Percentiles rank a stretch among this genome's conserved stretches.
phyloP scores from a whole-genome alignment of 2,113 vertebrate species.

The Corythaixoides concolor region DNA sequence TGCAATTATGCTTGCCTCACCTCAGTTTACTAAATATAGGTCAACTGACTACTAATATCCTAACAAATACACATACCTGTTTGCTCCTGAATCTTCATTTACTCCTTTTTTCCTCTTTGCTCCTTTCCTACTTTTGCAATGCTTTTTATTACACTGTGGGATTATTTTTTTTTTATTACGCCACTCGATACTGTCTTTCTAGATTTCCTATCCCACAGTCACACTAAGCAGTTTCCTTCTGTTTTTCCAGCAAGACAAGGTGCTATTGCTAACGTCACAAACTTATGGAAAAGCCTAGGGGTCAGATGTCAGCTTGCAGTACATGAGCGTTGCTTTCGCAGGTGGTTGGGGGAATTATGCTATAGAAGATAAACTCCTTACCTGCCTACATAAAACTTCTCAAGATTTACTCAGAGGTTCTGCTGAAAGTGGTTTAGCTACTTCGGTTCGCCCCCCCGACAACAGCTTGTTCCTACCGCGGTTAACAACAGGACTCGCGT shows the following conservation, averaged over 20 bases:
- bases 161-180: too few species aligned
- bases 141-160: neutral
- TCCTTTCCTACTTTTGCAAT: neutral
- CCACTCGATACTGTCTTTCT: neutral
- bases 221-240: neutral
- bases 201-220: too few species aligned
- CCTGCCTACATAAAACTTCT: neutral
- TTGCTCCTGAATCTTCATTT: neutral
- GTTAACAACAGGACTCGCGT: rapidly evolving
- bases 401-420: too few species aligned
- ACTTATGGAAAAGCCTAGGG: neutral
- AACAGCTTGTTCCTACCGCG: too few species aligned
- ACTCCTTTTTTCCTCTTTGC: neutral
- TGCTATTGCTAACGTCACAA: rapidly evolving
- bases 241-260: neutral
- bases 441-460: too few species aligned
- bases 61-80: neutral
- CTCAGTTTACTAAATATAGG: neutral
- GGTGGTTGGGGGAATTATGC: too few species aligned
- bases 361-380: too few species aligned
- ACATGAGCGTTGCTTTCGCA: rapidly evolving
- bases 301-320: too few species aligned
- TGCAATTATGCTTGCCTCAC: neutral
- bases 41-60: neutral
- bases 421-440: neutral